Conservation (phyloP, 2,888 invertebrate species). For the Hirtodrosophila confusa region DNA sequence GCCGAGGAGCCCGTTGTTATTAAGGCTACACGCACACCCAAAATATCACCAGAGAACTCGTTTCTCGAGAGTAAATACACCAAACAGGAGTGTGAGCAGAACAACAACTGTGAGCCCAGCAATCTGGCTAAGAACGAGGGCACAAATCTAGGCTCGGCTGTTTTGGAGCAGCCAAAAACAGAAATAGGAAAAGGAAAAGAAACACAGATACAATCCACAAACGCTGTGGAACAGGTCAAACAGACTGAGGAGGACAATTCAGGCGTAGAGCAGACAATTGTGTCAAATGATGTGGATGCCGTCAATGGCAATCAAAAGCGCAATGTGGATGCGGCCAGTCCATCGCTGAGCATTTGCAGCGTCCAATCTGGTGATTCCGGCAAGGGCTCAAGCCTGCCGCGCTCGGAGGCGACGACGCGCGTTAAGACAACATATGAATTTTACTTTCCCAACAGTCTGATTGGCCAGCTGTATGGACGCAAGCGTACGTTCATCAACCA, state of each 20-base stretch:
- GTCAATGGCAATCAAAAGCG: constrained; percentile 71
- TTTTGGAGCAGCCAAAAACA: constrained; percentile 12
- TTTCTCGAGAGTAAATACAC: constrained; percentile 83
- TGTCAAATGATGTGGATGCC: constrained; percentile 25
- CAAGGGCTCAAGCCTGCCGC: constrained; percentile 83
- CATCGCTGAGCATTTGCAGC: constrained; percentile 86
- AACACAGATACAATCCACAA: constrained; percentile 3
- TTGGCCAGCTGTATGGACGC: constrained; percentile 94
- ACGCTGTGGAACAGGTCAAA: constrained; percentile 17
- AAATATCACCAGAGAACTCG: constrained; percentile 83
- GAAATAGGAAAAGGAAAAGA: not conserved
- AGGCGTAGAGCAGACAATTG: constrained; percentile 21
- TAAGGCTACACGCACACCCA: constrained; percentile 82
- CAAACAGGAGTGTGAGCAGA: constrained; percentile 72
- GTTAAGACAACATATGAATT: constrained; percentile 86
- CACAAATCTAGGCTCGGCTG: not conserved
- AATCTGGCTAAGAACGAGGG: constrained; percentile 14
- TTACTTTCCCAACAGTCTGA: constrained; percentile 89
- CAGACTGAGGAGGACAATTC: constrained; percentile 31
- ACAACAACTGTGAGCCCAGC: constrained; percentile 68
- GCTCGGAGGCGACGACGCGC: constrained; percentile 79
- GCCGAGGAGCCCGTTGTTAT: constrained; percentile 82
- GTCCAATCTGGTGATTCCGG: constrained; percentile 83
- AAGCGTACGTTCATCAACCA: constrained; percentile 92
- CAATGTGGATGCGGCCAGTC: constrained; percentile 85